These are phyloP conservation scores for Melanocharis versteri DNA, from an alignment of 2,113 vertebrate genomes.

Conservation along the genomic window DNA sequence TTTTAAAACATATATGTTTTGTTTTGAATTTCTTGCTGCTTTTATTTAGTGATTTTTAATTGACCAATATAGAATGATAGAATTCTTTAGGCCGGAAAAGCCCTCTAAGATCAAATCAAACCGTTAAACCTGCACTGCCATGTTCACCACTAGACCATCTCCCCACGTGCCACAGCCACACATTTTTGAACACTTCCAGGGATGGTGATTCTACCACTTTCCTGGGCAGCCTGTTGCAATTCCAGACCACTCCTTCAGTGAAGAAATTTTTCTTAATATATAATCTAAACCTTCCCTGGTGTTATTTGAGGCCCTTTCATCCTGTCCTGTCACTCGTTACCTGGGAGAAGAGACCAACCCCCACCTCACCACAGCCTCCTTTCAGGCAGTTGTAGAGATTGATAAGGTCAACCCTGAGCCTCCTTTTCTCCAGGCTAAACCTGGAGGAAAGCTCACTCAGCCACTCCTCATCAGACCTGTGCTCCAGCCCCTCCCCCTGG, in stretches of 20 bases:
- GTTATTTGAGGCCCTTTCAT: neutral
- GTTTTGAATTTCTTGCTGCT: neutral
- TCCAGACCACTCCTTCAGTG: neutral
- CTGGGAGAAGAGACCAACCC: neutral
- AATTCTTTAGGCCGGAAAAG: neutral
- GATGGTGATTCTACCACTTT: neutral
- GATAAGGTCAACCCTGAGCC: too few relatives aligned
- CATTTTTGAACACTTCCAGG: neutral
- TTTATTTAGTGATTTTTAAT: neutral
- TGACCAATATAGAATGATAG: neutral
- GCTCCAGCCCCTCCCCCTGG: neutral
- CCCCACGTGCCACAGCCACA: neutral
- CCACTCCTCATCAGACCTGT: neutral
- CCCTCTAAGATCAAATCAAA: too few relatives aligned
- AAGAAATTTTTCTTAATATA: neutral
- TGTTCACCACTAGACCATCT: neutral
- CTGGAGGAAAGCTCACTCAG: neutral
- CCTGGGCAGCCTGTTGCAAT: neutral
- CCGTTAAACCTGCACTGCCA: neutral
- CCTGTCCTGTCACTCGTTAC: neutral
- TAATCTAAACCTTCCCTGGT: neutral
- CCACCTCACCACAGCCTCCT: too few relatives aligned
- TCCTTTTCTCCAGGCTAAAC: neutral
- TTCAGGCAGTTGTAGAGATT: neutral
- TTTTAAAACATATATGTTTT: neutral